These are phyloP conservation scores for Amblyteles armatorius DNA, from an alignment of 2,888 invertebrate species.

Conservation along the genomic window DNA sequence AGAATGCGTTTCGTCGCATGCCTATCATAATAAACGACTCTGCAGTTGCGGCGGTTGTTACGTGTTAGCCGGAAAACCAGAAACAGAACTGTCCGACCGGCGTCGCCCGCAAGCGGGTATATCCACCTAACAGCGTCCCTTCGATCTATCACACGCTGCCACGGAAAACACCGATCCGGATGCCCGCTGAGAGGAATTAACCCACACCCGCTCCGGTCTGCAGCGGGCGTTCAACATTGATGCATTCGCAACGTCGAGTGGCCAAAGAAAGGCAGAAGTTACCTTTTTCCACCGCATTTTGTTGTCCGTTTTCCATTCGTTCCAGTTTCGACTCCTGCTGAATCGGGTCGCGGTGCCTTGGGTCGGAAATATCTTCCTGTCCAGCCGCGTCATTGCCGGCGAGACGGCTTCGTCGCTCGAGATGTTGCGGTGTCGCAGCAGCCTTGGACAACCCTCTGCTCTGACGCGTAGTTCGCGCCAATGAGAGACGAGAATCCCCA, in stretches of 20 bases:
- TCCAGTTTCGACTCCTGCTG: conserved; percentile 7
- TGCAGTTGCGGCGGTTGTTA: conserved; percentile 57
- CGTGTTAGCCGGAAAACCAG: conserved; percentile 60
- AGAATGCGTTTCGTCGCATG: conserved; percentile 61
- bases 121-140: conserved; percentile 29
- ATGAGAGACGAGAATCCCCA: conserved; percentile 34
- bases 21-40: conserved; percentile 72
- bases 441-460: not conserved
- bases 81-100: conserved; percentile 35
- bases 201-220: not conserved
- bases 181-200: conserved; percentile 25
- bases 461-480: conserved; percentile 29
- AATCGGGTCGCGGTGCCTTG: conserved; percentile 2
- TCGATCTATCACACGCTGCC: conserved; percentile 40
- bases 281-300: not conserved
- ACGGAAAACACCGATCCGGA: conserved; percentile 17
- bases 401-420: conserved; percentile 21
- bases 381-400: conserved; percentile 28
- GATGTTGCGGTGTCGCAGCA: not conserved
- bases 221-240: conserved; percentile 21
- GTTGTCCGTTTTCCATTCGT: not conserved
- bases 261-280: not conserved
- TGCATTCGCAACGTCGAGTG: not conserved
- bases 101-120: conserved; percentile 30
- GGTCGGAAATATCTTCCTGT: not conserved